A percentile compares a stretch with the other conserved stretches of the same genome.
Evolutionary conservation across 2,113 vertebrate genomes (phyloP).

Genomic region (Willisornis vidua): DNA sequence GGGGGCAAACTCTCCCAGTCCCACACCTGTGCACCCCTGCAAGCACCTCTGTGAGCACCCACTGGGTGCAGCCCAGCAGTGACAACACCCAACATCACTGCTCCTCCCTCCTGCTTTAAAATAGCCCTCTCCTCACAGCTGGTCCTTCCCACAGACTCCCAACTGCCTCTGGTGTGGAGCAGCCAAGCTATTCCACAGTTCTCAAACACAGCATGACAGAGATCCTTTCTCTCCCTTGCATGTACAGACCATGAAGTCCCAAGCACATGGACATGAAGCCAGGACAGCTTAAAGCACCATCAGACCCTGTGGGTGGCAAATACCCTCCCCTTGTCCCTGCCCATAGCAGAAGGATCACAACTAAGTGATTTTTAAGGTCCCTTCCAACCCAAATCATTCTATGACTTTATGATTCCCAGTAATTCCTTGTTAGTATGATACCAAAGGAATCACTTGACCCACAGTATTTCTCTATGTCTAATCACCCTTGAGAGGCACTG

Average conservation of each 20-base stretch:
- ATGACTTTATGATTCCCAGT: background rate
- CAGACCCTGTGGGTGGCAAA: background rate
- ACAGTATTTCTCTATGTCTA: background rate
- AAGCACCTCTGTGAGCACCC: background rate
- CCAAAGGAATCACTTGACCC: background rate
- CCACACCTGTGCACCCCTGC: background rate
- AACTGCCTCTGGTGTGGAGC: background rate
- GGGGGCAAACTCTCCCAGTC: background rate
- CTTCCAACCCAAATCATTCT: background rate
- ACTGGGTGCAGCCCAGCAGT: fast-evolving
- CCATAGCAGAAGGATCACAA: background rate
- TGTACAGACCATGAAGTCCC: fast-evolving
- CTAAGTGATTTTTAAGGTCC: too few relatives aligned
- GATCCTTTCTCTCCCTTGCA: background rate
- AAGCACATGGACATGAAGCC: background rate
- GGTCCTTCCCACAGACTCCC: background rate
- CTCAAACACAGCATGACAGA: fast-evolving
- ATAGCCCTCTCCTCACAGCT: background rate
- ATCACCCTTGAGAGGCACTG: background rate
- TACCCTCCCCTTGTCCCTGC: background rate
- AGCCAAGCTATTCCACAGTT: background rate
- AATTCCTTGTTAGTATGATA: background rate
- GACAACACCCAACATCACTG: fast-evolving
- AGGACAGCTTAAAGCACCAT: background rate
- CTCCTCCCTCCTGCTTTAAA: background rate